These are phyloP conservation scores for Eugnorisma glareosa DNA, from an alignment of 2,888 invertebrate genomes.

Conservation along the genomic window DNA sequence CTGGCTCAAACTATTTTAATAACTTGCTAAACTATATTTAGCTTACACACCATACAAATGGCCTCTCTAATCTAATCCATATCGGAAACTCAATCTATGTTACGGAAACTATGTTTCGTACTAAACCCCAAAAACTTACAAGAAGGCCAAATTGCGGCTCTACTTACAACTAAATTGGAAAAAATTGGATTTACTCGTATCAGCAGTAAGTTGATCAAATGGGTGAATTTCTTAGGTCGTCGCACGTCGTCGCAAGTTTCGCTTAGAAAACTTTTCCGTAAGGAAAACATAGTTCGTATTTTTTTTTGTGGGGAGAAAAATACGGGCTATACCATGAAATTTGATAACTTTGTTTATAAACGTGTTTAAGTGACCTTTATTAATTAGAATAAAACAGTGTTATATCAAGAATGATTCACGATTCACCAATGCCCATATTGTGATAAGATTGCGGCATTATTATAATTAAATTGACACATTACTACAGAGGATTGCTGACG, in stretches of 20 bases:
- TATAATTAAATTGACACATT: constrained; percentile 24
- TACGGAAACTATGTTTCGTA: constrained; percentile 48
- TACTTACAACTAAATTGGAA: constrained; percentile 44
- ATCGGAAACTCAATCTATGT: constrained; percentile 51
- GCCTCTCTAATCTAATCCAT: constrained; percentile 33
- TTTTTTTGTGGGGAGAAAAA: constrained; percentile 11
- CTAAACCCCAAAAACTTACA: constrained; percentile 43
- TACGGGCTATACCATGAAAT: background rate
- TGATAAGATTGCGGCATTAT: constrained; percentile 14
- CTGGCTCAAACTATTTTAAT: background rate
- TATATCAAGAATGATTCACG: constrained; percentile 10
- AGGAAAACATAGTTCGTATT: constrained; percentile 19
- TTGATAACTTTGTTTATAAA: constrained; percentile 1
- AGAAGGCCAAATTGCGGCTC: constrained; percentile 51
- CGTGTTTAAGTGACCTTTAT: background rate
- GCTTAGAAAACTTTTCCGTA: constrained; percentile 15
- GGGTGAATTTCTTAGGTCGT: constrained; percentile 33
- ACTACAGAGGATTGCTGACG: constrained; percentile 27
- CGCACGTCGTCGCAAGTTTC: constrained; percentile 12
- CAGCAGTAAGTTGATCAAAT: constrained; percentile 47
- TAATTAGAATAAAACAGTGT: constrained; percentile 20
- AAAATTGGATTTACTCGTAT: constrained; percentile 57
- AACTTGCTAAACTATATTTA: constrained; percentile 22
- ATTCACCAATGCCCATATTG: background rate
- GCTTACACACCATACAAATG: constrained; percentile 15